Evolutionary conservation across 2,113 vertebrate genomes (phyloP), one percentile per base, ranked within the genome.

Genomic region (Phaethon lepturus): DNA sequence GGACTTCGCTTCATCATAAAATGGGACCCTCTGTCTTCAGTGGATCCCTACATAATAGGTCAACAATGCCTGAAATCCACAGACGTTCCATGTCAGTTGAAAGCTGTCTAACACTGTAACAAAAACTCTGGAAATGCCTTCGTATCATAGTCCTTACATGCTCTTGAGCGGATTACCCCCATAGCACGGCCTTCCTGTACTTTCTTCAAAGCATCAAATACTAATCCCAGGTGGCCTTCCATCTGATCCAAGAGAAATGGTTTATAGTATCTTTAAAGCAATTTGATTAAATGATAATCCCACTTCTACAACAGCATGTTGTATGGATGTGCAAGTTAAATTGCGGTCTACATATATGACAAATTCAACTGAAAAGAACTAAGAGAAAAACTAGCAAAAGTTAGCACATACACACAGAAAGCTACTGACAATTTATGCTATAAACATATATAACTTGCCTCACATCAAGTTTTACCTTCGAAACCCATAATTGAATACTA

Each of bases 121-220:
- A 35, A 56, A 44, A 72, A 44, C 23, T 62, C 33, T 64, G 17
- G 31, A 85, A 71, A 78, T 14, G 18, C n/a, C 73, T 69, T 53
- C 1, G 0, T 33, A 13, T n/a, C 55, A 44, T 19, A 85, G 73
- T 31, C 69, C 38, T 85, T 42, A 33, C 9, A 25, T 0, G 2
- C 9, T 42, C 44, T 28, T 20, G 31, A 67, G 60, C 10, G 29
- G 26, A 82, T 33, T 24, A 78, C 24, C 26, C 22, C 8, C 17
- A 38, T 0, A 59, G 25, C 4, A 38, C 26, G 55, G 38, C 18
- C 29, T 19, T 76, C 26, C 45, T 35, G 25, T 8, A 33, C 33
- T 52, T 84, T 38, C 73, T 63, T 53, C 45, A 7, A 75, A 64
- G 52, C 10, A 76, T 18, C 56, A 52, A 58, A 72, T 9, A 14